A percentile compares a stretch with the other conserved stretches of the same genome.
Evolutionary conservation across 2,113 vertebrate genomes (phyloP).

Genomic region (Ciconia stormi): DNA sequence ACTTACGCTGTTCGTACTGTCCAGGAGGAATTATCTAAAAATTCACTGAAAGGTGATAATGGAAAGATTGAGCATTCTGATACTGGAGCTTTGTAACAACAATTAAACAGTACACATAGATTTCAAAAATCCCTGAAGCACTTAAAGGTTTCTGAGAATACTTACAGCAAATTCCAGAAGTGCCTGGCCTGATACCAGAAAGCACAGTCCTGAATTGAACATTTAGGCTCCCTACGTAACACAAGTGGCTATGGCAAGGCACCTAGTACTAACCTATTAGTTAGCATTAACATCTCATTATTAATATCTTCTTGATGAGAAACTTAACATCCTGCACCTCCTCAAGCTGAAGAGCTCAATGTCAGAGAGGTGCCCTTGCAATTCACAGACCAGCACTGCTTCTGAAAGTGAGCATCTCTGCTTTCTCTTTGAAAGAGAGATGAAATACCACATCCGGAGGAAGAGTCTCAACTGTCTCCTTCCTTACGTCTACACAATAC

Average conservation of each 20-base stretch:
- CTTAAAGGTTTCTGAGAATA: neutral
- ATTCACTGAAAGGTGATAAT: neutral
- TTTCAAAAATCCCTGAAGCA: neutral
- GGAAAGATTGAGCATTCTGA: neutral
- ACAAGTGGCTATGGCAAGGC: rapidly evolving
- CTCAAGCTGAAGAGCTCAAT: neutral
- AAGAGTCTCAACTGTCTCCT: neutral
- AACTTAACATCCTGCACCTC: neutral
- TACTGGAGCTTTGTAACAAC: neutral
- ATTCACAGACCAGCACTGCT: neutral
- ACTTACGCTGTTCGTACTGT: neutral
- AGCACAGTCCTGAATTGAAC: neutral
- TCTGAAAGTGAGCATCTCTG: neutral
- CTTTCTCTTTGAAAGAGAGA: neutral
- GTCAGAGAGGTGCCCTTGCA: neutral
- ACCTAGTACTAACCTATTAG: neutral
- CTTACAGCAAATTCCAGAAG: neutral
- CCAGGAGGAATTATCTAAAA: neutral
- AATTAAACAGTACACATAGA: neutral
- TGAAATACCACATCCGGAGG: neutral
- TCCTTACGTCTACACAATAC: neutral
- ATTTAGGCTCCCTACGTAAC: neutral
- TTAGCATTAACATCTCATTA: neutral
- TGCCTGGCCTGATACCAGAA: neutral
- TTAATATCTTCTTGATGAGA: neutral